Evolutionary conservation across 2,797 vertebrate species (phyloP), one percentile per base, ranked within the genome.

Genomic region (Bryconaethiops microstoma): DNA sequence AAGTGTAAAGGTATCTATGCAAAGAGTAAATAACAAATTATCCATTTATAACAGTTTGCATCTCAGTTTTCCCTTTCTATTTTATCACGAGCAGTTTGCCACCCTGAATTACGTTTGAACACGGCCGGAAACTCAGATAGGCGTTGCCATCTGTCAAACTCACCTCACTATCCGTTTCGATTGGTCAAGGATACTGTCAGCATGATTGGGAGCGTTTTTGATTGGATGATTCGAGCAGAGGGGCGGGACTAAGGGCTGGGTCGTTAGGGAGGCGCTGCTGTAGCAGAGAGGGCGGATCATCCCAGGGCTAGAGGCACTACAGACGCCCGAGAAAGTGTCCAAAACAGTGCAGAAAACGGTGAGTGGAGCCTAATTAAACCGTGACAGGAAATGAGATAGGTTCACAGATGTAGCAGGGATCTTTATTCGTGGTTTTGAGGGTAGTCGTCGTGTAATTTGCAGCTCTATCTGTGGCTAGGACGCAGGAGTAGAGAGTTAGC

Each of bases 211-310:
- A 4, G 2, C 0, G 9, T 5, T 4, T 35, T 0, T 80, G 86
- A 92, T 94, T 93, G 91, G 93, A n/a, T n/a, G 0, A 70, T 2
- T 57, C 4, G 8, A 8, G 3, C 0, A 1, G 14, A 25, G 74
- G 83, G 84, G 89, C 23, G 88, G 87, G 73, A n/a, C 21, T 7
- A 19, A 10, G 48, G 0, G 73, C 69, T 68, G 13, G 45, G 50
- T 82, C 85, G 84, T 84, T 77, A 67, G 83, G 65, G 75, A 82
- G 74, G 23, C 86, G 80, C 71, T 59, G 81, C 82, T 88, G 78
- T 82, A 88, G 80, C 85, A 74, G 91, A 93, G 91, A 93, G 93
- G 93, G 94, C 91, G 94, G 92, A 92, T 88, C 89, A 86, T 84
- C 85, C 83, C 79, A 75, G 90, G 92, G 93, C 91, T 90, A 92